Evolutionary conservation across 2,113 vertebrate genomes (phyloP).

Genomic region (Arvicanthis niloticus): DNA sequence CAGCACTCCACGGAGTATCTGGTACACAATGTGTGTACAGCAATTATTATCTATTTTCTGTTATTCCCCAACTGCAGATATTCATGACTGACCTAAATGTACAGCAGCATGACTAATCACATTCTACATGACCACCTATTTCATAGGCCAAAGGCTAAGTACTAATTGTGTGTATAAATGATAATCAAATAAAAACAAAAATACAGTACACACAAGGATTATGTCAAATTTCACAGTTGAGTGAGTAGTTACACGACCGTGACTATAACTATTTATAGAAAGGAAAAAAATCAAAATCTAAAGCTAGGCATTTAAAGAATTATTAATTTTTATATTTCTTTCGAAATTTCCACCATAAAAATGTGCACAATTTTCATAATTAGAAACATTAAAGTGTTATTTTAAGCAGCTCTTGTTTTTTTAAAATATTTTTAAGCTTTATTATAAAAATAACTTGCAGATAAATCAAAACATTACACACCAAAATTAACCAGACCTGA

Average conservation of each 20-base stretch:
- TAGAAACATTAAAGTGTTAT: neutral
- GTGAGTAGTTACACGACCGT: neutral
- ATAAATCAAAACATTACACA: too few relatives aligned
- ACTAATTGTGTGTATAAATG: neutral
- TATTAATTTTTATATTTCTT: neutral
- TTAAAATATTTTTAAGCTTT: too few relatives aligned
- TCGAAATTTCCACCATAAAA: neutral
- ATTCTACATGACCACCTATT: neutral
- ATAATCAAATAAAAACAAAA: neutral
- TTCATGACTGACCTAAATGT: neutral
- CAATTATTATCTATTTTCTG: neutral
- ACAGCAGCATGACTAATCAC: neutral
- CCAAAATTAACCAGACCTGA: too few relatives aligned
- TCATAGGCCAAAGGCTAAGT: neutral
- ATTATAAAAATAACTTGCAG: too few relatives aligned
- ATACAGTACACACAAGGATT: neutral
- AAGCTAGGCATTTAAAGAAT: neutral
- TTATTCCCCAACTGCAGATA: neutral
- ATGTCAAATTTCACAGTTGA: neutral
- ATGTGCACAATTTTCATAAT: neutral
- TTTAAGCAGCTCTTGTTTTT: conserved; percentile 15
- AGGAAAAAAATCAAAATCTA: neutral
- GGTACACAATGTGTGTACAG: conserved; percentile 17
- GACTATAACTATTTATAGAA: neutral
- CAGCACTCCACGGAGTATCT: conserved; percentile 29